phyloP scores from a whole-genome alignment of 2,888 invertebrate genomes.

The Drosophila nr. medialis region DNA sequence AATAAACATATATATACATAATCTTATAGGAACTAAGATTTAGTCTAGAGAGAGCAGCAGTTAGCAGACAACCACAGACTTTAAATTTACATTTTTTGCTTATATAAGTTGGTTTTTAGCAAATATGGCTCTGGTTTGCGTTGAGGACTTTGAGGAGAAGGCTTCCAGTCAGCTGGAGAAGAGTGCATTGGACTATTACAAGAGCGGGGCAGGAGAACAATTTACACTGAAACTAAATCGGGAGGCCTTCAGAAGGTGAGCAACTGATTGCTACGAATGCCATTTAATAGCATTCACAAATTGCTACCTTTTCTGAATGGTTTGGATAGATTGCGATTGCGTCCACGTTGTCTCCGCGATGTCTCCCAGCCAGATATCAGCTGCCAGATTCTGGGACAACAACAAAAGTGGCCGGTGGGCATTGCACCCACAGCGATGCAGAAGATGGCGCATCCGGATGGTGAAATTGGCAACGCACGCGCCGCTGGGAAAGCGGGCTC shows the following conservation, averaged over 20 bases:
- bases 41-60: constrained; percentile 26
- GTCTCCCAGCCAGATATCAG: constrained; percentile 88
- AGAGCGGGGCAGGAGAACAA: constrained; percentile 93
- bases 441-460: constrained; percentile 94
- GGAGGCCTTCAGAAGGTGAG: constrained; percentile 88
- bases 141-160: constrained; percentile 91
- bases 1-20: constrained; percentile 16
- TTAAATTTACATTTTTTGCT: not conserved
- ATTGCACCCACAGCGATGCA: constrained; percentile 97
- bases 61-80: not conserved
- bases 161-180: constrained; percentile 89
- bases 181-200: constrained; percentile 92
- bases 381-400: constrained; percentile 88
- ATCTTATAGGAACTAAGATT: constrained; percentile 17
- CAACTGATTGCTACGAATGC: not conserved
- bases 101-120: constrained; percentile 4
- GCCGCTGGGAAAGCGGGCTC: constrained; percentile 92
- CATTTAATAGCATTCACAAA: not conserved
- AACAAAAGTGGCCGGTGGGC: constrained; percentile 90
- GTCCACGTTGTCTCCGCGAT: constrained; percentile 91
- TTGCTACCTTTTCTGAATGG: not conserved
- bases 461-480: constrained; percentile 93
- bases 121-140: constrained; percentile 86
- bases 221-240: constrained; percentile 90
- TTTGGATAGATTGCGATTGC: constrained; percentile 87